phyloP scores from a whole-genome alignment of 2,888 invertebrate species.

The Lepidochitona cinerea region DNA sequence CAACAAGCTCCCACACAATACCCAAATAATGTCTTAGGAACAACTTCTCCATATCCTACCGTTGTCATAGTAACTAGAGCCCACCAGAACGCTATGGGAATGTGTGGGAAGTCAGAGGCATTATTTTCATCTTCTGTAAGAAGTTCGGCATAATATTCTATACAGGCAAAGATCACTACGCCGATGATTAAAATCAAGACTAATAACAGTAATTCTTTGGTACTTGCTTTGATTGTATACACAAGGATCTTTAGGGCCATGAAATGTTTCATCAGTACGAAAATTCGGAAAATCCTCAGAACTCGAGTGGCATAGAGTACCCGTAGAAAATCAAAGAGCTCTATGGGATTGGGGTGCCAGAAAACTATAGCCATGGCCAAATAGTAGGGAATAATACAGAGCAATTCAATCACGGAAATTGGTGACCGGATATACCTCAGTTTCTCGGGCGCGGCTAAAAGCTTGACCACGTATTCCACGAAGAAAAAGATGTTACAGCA shows the following conservation, averaged over 20 bases:
- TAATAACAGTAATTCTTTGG: conserved; percentile 44
- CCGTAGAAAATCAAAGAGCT: conserved; percentile 37
- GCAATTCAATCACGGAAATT: conserved; percentile 39
- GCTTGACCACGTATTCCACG: conserved; percentile 41
- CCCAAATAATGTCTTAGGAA: conserved; percentile 43
- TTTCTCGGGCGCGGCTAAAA: conserved; percentile 41
- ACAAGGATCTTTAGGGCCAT: conserved; percentile 49
- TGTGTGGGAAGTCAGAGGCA: conserved; percentile 39
- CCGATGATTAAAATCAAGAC: conserved; percentile 45
- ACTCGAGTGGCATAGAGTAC: conserved; percentile 43
- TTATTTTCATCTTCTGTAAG: conserved; percentile 28
- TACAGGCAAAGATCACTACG: conserved; percentile 47
- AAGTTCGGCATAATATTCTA: conserved; percentile 51
- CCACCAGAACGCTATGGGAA: conserved; percentile 93
- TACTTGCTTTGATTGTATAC: conserved; percentile 47
- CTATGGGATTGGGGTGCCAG: conserved; percentile 38
- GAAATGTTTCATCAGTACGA: conserved; percentile 49
- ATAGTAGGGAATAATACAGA: conserved; percentile 46
- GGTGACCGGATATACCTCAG: conserved; percentile 39
- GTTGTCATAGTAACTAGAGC: conserved; percentile 91
- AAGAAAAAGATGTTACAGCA: conserved; percentile 46
- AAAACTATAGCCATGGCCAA: conserved; percentile 42
- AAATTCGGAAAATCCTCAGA: conserved; percentile 46
- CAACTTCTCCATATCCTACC: conserved; percentile 74
- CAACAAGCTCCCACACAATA: conserved; percentile 46